phyloP scores from a whole-genome alignment of 37 sponge, comb jelly and placozoan species.

The Axinella damicornis region DNA sequence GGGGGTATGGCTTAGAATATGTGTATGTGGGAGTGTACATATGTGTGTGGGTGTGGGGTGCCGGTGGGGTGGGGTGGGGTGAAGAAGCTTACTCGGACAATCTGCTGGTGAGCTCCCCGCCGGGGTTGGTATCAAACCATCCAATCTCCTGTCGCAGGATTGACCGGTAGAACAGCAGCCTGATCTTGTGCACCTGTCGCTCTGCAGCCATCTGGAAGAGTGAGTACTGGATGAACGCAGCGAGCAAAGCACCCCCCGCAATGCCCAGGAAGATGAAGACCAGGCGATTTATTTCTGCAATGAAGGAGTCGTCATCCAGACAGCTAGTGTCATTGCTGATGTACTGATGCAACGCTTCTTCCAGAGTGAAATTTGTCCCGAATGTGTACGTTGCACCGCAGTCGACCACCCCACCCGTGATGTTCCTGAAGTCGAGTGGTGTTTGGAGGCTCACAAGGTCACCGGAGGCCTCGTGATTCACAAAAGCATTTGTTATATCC shows the following conservation, averaged over 20 bases:
- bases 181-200: slow-evolving; percentile 62
- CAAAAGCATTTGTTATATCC: slow-evolving; percentile 53
- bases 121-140: slow-evolving; percentile 81
- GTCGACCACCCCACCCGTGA: too few species aligned
- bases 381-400: too few species aligned
- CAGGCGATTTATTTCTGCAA: background rate
- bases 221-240: slow-evolving; percentile 36
- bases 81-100: slow-evolving; percentile 60
- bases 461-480: slow-evolving; percentile 27
- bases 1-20: too few species aligned
- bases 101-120: slow-evolving; percentile 55
- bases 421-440: too few species aligned
- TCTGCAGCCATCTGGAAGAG: slow-evolving; percentile 49
- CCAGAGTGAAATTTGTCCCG: too few species aligned
- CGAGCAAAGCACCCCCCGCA: slow-evolving; percentile 22
- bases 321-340: background rate
- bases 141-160: slow-evolving; percentile 81
- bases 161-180: slow-evolving; percentile 45
- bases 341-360: too few species aligned
- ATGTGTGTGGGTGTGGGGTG: too few species aligned
- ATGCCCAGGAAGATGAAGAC: slow-evolving; percentile 32
- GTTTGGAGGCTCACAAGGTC: background rate
- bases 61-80: too few species aligned
- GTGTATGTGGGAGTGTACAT: too few species aligned
- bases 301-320: background rate